Evolutionary conservation across 2,797 vertebrate species (phyloP).

Genomic region (Clarias pachynema): DNA sequence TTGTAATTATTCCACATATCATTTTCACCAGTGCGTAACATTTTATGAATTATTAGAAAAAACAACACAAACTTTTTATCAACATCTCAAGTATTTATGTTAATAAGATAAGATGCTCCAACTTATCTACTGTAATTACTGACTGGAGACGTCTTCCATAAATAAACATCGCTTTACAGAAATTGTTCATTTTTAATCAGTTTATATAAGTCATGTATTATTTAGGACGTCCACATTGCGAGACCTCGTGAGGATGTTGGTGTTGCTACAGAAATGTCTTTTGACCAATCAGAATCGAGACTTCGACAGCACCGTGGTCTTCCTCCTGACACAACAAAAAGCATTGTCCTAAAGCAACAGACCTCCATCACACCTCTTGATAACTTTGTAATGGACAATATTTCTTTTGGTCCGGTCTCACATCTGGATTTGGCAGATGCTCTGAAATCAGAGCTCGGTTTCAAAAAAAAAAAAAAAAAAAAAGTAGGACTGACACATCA

Average conservation of each 20-base stretch:
- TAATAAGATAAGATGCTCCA: background rate
- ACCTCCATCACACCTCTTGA: background rate
- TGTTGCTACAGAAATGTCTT: background rate
- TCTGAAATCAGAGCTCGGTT: background rate
- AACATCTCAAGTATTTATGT: background rate
- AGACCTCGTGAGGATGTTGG: background rate
- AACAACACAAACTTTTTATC: background rate
- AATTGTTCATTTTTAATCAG: background rate
- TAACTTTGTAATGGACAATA: background rate
- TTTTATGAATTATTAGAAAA: background rate
- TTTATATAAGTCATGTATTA: background rate
- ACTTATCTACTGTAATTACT: background rate
- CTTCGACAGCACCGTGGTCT: background rate
- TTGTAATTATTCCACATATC: background rate
- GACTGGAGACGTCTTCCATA: conserved; percentile 3
- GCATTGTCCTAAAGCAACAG: background rate
- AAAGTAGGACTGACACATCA: background rate
- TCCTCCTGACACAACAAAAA: background rate
- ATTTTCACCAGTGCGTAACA: background rate
- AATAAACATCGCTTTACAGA: background rate
- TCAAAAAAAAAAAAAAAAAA: background rate
- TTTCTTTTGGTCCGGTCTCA: background rate
- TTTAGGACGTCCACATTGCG: background rate
- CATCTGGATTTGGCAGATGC: background rate
- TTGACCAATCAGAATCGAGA: background rate